These are phyloP conservation scores for Apostichopus parvimensis DNA, from an alignment of 35 echinoderm and acorn worm genomes.

Conservation along the genomic window DNA sequence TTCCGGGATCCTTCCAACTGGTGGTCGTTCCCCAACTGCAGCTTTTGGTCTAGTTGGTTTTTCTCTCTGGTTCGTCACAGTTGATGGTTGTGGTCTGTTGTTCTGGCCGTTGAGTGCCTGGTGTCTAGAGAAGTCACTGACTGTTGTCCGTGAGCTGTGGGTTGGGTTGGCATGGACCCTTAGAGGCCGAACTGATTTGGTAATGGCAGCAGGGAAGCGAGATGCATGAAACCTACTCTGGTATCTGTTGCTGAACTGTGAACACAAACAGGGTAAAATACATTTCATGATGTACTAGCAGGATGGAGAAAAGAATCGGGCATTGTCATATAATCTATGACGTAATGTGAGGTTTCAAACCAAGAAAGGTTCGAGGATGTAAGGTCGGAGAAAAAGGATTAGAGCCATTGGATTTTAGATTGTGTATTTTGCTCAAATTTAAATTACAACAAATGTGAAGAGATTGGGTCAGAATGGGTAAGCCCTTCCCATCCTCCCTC, in stretches of 20 bases:
- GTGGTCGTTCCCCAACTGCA: not conserved
- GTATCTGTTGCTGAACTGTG: not conserved
- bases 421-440: too few relatives aligned
- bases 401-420: too few relatives aligned
- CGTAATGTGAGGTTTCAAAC: too few relatives aligned
- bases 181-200: not conserved
- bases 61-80: not conserved
- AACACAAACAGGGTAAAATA: too few relatives aligned
- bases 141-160: not conserved
- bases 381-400: too few relatives aligned
- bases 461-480: too few relatives aligned
- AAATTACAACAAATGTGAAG: too few relatives aligned
- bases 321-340: too few relatives aligned
- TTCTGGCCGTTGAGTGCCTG: not conserved
- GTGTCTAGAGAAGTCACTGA: not conserved
- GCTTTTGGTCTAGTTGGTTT: not conserved
- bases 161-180: not conserved
- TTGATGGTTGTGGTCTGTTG: not conserved
- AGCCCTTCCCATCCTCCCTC: too few relatives aligned
- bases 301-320: too few relatives aligned
- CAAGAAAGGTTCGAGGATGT: too few relatives aligned
- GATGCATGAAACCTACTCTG: not conserved
- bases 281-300: too few relatives aligned
- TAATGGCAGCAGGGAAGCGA: not conserved
- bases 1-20: conserved; percentile 17